These are phyloP conservation scores for Aphis craccivora DNA, from an alignment of 1,140 invertebrate species.

Conservation along the genomic window DNA sequence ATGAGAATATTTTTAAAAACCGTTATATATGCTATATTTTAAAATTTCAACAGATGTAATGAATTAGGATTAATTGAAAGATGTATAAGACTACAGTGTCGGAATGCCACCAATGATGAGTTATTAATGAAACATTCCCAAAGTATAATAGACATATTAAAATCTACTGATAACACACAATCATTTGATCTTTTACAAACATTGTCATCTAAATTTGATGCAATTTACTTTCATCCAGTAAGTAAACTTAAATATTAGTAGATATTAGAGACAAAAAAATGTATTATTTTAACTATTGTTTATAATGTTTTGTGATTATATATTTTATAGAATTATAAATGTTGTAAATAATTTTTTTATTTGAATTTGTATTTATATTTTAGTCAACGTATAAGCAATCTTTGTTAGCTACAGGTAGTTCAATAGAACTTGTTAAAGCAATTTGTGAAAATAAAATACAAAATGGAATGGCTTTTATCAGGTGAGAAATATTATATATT, in stretches of 20 bases:
- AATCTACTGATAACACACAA: slow-evolving; percentile 68
- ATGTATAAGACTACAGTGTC: slow-evolving; percentile 70
- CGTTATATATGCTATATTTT: not conserved
- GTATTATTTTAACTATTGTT: too few relatives aligned
- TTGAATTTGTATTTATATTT: slow-evolving; percentile 62
- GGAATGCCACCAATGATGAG: slow-evolving; percentile 77
- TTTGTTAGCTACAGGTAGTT: slow-evolving; percentile 78
- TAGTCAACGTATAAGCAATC: slow-evolving; percentile 83
- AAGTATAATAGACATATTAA: slow-evolving; percentile 72
- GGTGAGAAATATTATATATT: slow-evolving; percentile 63
- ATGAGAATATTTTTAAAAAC: not conserved
- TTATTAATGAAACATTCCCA: slow-evolving; percentile 73
- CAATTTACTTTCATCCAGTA: slow-evolving; percentile 88
- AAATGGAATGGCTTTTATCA: slow-evolving; percentile 85
- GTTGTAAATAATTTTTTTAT: not conserved
- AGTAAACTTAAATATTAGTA: slow-evolving; percentile 61
- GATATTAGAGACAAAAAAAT: not conserved
- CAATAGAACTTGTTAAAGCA: slow-evolving; percentile 81
- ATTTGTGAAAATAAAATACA: slow-evolving; percentile 75
- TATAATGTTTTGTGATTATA: not conserved
- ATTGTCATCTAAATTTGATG: slow-evolving; percentile 81
- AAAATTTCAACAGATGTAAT: slow-evolving; percentile 69
- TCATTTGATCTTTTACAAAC: slow-evolving; percentile 73
- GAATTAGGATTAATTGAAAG: slow-evolving; percentile 77
- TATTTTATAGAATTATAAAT: not conserved